phyloP scores from a whole-genome alignment of 2,113 vertebrate genomes.

The Nettapus auritus region DNA sequence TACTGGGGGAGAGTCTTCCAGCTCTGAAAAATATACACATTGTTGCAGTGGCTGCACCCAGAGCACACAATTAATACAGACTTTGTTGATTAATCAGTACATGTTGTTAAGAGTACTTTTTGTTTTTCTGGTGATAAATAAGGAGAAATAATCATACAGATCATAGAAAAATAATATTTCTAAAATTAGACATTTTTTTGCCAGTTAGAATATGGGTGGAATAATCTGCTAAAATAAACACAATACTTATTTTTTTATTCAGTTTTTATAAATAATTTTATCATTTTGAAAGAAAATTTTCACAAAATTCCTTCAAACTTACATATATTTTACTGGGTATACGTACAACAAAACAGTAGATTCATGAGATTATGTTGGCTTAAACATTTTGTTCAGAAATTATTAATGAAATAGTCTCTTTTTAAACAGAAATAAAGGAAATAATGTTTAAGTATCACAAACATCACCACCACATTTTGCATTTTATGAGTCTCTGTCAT shows the following conservation, averaged over 20 bases:
- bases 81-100: neutral
- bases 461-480: neutral
- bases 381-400: neutral
- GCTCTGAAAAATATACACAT: neutral
- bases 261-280: neutral
- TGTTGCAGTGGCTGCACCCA: neutral
- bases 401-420: neutral
- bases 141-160: neutral
- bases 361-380: neutral
- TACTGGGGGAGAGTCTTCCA: neutral
- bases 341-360: neutral
- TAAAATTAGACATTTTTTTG: rapidly evolving
- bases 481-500: neutral
- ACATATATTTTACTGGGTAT: neutral
- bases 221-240: neutral
- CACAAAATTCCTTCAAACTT: neutral
- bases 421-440: neutral
- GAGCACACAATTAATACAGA: neutral
- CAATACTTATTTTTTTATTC: neutral
- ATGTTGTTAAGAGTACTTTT: neutral
- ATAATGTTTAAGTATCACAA: neutral
- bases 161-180: neutral
- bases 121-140: neutral
- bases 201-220: neutral
- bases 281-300: neutral